phyloP scores from a whole-genome alignment of 2,888 invertebrate species.

The Cephus runcator region DNA sequence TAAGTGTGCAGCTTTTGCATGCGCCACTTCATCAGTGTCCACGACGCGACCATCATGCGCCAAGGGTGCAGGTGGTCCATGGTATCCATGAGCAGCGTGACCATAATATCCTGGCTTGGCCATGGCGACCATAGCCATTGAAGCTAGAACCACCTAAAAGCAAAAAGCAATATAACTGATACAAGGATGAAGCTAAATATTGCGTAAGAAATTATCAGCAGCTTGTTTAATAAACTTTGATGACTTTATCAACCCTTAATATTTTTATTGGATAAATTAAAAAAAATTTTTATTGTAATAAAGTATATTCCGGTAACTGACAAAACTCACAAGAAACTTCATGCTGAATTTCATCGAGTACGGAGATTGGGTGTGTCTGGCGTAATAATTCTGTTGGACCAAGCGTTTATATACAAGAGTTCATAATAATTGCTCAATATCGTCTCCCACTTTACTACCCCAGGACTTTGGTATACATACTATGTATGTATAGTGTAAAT shows the following conservation, averaged over 20 bases:
- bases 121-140: conserved; percentile 12
- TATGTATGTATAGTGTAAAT: background rate
- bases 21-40: conserved; percentile 18
- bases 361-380: conserved; percentile 11
- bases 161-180: too few species aligned
- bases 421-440: conserved; percentile 24
- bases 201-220: too few species aligned
- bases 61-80: conserved; percentile 15
- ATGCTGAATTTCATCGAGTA: conserved; percentile 16
- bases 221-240: too few species aligned
- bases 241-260: too few species aligned
- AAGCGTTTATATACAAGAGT: conserved; percentile 23
- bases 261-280: too few species aligned
- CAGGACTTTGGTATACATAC: conserved; percentile 6
- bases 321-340: conserved; percentile 27
- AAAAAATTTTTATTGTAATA: too few species aligned
- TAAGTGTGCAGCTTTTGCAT: conserved; percentile 19
- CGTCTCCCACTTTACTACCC: conserved; percentile 9
- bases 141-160: conserved; percentile 18
- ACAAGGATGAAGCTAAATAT: too few species aligned
- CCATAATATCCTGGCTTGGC: conserved; percentile 20
- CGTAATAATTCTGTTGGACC: background rate
- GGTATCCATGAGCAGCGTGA: conserved; percentile 11
- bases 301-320: background rate
- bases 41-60: conserved; percentile 18